A percentile compares a stretch with the other conserved stretches of the same genome.
Evolutionary conservation across 2,797 vertebrate species (phyloP).

Genomic region (Rhincodon typus): DNA sequence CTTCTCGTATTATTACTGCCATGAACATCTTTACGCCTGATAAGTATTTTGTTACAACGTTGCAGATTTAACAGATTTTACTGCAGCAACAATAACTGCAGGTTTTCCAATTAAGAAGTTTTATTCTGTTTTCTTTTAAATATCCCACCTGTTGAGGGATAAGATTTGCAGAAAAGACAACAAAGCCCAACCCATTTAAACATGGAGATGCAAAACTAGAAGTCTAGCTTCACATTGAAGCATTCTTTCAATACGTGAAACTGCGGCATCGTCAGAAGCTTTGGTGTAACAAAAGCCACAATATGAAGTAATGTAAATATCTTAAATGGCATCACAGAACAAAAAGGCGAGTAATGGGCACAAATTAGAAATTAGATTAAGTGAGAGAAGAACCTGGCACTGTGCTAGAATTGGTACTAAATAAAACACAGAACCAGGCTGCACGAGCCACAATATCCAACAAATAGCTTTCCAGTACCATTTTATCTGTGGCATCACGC

Average conservation of each 20-base stretch:
- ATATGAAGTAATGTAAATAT: background rate
- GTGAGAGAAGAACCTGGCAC: background rate
- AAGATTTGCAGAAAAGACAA: background rate
- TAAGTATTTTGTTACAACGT: background rate
- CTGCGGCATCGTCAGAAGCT: background rate
- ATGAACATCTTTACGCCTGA: background rate
- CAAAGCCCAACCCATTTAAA: background rate
- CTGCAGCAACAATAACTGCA: background rate
- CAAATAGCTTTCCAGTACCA: background rate
- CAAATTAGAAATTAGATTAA: background rate
- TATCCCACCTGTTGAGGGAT: background rate
- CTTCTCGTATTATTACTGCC: background rate
- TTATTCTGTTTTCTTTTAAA: background rate
- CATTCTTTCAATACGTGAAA: background rate
- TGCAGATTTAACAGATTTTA: background rate
- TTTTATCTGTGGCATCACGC: slow-evolving; percentile 7
- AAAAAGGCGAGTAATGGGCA: slow-evolving; percentile 14
- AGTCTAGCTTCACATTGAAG: background rate
- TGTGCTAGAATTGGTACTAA: background rate
- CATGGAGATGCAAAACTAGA: background rate
- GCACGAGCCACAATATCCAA: background rate
- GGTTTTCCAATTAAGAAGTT: background rate
- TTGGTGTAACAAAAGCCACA: background rate
- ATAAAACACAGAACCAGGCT: background rate
- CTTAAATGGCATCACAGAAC: slow-evolving; percentile 18